Evolutionary conservation across 1,140 invertebrate species (phyloP), one percentile per base, ranked within the genome.

Genomic region (Aphelinus atriplicis): DNA sequence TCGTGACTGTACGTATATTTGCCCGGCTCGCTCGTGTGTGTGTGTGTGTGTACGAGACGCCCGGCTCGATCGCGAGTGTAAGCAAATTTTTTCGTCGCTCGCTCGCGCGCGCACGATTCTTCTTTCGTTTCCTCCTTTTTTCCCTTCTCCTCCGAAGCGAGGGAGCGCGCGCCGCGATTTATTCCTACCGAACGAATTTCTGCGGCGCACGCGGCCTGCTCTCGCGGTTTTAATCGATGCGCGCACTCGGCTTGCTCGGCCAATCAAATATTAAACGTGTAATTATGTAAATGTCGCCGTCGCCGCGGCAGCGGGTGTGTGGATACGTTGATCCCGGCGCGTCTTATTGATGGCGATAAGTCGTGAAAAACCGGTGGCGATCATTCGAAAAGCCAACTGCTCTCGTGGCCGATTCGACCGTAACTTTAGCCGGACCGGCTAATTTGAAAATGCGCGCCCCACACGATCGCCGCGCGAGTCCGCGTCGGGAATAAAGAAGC

Each of bases 81-180:
- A 48, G 73, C 60, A 73, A 68, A 73, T 73, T 73, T 73, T 67
- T 65, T 68, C 42, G 3, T 6, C 45, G 9, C 61, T 7, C 42
- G 10, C n/a, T n/a, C 26, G 26, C 6, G 3, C 51, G 4, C 51
- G 50, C 10, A 1, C 60, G 26, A 2, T 71, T 26, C 6, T 72
- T 9, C 1, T 55, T 57, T 48, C 43, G 10, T 63, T 69, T 68
- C 63, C 26, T 0, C 53, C 60, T 62, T 68, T 68, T 74, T 62
- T 60, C 4, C 51, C n/a, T 60, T 5, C 42, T 56, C 51, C 55
- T 53, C 51, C 9, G 51, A 53, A 53, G 26, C 26, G 26, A 26
- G 26, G 26, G 26, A 26, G 26, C 26, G 26, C 26, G 26, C 26
- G 26, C 26, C 26, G 26, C 26, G 26, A 64, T 71, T 72, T 72